phyloP scores from a whole-genome alignment of 1,140 invertebrate species.

The Conopomorpha cramerella region DNA sequence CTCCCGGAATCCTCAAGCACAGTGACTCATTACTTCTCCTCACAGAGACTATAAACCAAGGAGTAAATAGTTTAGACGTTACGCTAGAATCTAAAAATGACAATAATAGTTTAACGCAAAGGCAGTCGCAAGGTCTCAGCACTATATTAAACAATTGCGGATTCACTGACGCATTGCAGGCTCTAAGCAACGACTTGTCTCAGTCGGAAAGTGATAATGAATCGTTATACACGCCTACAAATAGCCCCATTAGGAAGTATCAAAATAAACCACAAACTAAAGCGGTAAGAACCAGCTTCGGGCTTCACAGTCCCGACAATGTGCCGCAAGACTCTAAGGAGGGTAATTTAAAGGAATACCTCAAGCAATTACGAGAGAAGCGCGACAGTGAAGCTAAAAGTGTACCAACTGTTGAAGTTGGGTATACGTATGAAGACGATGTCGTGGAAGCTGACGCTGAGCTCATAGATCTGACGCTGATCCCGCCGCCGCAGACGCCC shows the following conservation, averaged over 20 bases:
- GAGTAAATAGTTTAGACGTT: constrained; percentile 58
- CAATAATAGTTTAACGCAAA: constrained; percentile 22
- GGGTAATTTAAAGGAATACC: constrained; percentile 66
- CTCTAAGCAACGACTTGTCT: constrained; percentile 60
- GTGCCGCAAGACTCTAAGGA: constrained; percentile 60
- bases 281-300: constrained; percentile 76
- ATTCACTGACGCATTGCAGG: constrained; percentile 55
- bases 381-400: constrained; percentile 52
- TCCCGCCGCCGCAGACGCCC: constrained; percentile 82
- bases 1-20: constrained; percentile 72
- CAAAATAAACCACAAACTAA: constrained; percentile 53
- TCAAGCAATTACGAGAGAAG: constrained; percentile 66
- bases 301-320: constrained; percentile 81
- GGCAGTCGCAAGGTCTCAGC: constrained; percentile 62
- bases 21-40: constrained; percentile 78
- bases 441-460: constrained; percentile 74
- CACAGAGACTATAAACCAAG: constrained; percentile 70
- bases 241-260: constrained; percentile 72
- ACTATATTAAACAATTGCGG: constrained; percentile 63
- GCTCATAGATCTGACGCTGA: constrained; percentile 87
- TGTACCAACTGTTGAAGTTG: constrained; percentile 24
- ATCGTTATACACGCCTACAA: constrained; percentile 78
- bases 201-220: constrained; percentile 84
- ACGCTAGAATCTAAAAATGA: constrained; percentile 28
- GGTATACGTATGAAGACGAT: constrained; percentile 52